Evolutionary conservation across 1,140 invertebrate species (phyloP).

Genomic region (Metopolophium dirhodum): DNA sequence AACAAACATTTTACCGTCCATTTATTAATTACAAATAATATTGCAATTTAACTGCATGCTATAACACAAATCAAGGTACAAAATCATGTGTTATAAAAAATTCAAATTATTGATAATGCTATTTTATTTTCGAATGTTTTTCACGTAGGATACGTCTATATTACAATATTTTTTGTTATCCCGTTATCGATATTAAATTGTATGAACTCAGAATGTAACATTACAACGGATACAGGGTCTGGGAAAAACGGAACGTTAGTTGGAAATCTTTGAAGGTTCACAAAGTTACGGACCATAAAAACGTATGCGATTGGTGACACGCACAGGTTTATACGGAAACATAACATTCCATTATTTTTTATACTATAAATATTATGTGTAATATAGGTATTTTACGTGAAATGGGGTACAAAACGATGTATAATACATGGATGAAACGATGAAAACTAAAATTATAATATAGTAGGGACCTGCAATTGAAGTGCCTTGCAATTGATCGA

Average conservation of each 20-base stretch:
- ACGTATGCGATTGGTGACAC: background rate
- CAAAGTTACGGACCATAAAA: background rate
- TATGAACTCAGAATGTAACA: background rate
- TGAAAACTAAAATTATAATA: background rate
- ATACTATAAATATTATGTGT: background rate
- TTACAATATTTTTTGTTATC: background rate
- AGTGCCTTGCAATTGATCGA: background rate
- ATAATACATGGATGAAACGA: background rate
- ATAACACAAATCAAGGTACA: background rate
- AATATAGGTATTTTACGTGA: background rate
- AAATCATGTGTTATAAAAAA: background rate
- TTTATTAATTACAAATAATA: background rate
- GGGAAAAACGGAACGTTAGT: background rate
- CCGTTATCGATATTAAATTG: background rate
- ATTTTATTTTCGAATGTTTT: background rate
- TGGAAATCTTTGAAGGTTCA: background rate
- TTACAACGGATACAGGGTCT: background rate
- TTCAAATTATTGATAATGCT: background rate
- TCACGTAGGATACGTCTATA: background rate
- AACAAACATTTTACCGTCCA: background rate
- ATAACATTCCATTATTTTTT: background rate
- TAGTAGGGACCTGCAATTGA: background rate
- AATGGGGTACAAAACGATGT: background rate
- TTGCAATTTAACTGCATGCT: background rate
- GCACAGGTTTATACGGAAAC: background rate